Conservation (phyloP, 2,888 invertebrate species). For the Galerucella calmariensis region DNA sequence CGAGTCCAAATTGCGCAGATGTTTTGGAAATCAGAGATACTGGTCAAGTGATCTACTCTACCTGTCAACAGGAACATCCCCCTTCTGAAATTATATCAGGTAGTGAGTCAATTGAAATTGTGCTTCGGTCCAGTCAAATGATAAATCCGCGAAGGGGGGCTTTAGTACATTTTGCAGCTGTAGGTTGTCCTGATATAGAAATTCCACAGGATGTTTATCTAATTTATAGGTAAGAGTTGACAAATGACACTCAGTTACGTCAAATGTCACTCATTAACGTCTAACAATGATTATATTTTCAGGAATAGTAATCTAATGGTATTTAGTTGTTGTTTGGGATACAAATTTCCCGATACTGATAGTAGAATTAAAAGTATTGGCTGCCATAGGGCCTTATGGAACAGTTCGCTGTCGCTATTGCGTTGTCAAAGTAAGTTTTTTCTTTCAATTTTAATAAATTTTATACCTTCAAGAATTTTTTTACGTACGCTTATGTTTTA, state of each 20-base stretch:
- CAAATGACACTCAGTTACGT: too few relatives aligned
- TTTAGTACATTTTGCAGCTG: slow-evolving; percentile 71
- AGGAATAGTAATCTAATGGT: slow-evolving; percentile 73
- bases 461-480: neutral
- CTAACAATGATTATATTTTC: slow-evolving; percentile 45
- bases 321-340: slow-evolving; percentile 77
- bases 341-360: slow-evolving; percentile 76
- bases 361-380: slow-evolving; percentile 71
- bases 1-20: slow-evolving; percentile 65
- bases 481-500: too few relatives aligned
- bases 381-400: slow-evolving; percentile 77
- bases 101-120: slow-evolving; percentile 65
- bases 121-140: slow-evolving; percentile 46
- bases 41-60: slow-evolving; percentile 66
- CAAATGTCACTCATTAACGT: too few relatives aligned
- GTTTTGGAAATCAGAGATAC: slow-evolving; percentile 67
- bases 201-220: slow-evolving; percentile 77
- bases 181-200: slow-evolving; percentile 74
- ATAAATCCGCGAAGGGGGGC: slow-evolving; percentile 72
- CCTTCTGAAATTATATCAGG: slow-evolving; percentile 67
- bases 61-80: slow-evolving; percentile 69
- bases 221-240: slow-evolving; percentile 70
- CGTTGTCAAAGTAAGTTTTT: slow-evolving; percentile 73
- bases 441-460: neutral
- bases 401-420: slow-evolving; percentile 68